Conservation (phyloP, 2,797 vertebrate species). For the Anolis apletophallus region DNA sequence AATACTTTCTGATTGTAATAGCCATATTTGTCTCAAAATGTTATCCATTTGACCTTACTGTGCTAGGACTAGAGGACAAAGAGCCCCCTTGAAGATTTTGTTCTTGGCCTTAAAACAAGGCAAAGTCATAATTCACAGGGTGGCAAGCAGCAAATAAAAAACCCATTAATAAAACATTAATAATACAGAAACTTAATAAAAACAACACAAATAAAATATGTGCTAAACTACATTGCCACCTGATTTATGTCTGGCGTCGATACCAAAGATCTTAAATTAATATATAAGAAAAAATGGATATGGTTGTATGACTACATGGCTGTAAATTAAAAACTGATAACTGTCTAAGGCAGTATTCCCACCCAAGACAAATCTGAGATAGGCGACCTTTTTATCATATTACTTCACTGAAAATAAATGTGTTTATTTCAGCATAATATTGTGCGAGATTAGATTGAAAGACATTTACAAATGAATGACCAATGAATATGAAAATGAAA, state of each 20-base stretch:
- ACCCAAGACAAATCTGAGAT: too few species aligned
- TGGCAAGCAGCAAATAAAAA: too few species aligned
- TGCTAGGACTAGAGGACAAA: neutral
- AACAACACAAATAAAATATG: neutral
- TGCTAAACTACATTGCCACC: neutral
- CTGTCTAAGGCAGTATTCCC: too few species aligned
- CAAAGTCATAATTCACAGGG: neutral
- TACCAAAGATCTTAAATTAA: neutral
- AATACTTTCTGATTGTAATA: neutral
- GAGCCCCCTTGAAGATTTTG: neutral
- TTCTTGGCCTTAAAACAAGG: neutral
- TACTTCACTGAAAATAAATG: too few species aligned
- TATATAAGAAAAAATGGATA: neutral
- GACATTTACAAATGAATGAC: neutral
- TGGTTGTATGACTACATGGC: too few species aligned
- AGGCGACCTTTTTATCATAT: too few species aligned
- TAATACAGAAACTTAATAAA: neutral
- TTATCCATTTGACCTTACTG: neutral
- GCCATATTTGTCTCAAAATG: neutral
- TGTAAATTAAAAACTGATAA: too few species aligned
- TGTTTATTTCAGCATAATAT: too few species aligned
- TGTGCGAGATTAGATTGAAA: neutral
- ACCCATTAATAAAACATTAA: neutral
- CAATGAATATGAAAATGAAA: neutral
- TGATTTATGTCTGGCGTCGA: neutral